phyloP scores from a whole-genome alignment of 2,113 vertebrate species.

The Melospiza melodia region DNA sequence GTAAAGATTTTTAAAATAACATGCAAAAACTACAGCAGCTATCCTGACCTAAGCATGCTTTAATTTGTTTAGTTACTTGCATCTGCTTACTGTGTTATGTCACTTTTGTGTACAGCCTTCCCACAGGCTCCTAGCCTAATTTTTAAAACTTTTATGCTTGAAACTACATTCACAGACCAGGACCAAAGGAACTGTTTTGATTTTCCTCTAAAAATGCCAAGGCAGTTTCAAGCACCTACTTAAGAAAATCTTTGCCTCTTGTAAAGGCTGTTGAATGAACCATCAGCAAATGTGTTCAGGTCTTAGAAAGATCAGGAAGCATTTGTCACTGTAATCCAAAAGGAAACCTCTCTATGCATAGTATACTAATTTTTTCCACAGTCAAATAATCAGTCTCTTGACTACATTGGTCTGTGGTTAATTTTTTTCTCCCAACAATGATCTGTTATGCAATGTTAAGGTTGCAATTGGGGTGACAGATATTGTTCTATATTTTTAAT shows the following conservation, averaged over 20 bases:
- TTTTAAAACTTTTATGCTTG: neutral
- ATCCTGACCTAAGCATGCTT: neutral
- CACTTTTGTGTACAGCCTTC: neutral
- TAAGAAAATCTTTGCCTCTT: slow-evolving; percentile 28
- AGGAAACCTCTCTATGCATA: neutral
- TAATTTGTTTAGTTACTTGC: neutral
- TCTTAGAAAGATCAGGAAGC: slow-evolving; percentile 8
- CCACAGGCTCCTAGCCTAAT: neutral
- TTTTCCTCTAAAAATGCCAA: slow-evolving; percentile 14
- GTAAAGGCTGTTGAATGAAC: slow-evolving; percentile 23
- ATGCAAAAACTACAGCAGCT: neutral
- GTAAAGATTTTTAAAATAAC: neutral
- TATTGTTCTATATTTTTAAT: neutral
- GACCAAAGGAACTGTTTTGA: neutral
- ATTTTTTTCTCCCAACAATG: neutral
- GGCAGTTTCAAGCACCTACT: neutral
- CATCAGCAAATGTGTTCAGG: neutral
- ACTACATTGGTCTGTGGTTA: slow-evolving; percentile 5
- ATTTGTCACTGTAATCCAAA: slow-evolving; percentile 26
- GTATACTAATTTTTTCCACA: slow-evolving; percentile 2
- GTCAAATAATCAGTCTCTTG: slow-evolving; percentile 8
- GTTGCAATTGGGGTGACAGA: neutral
- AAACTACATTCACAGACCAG: neutral
- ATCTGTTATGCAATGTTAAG: neutral
- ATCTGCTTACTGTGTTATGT: neutral